Base-by-base conservation (phyloP, 2,797 vertebrate species). In the Peromyscus melanophrys region DNA sequence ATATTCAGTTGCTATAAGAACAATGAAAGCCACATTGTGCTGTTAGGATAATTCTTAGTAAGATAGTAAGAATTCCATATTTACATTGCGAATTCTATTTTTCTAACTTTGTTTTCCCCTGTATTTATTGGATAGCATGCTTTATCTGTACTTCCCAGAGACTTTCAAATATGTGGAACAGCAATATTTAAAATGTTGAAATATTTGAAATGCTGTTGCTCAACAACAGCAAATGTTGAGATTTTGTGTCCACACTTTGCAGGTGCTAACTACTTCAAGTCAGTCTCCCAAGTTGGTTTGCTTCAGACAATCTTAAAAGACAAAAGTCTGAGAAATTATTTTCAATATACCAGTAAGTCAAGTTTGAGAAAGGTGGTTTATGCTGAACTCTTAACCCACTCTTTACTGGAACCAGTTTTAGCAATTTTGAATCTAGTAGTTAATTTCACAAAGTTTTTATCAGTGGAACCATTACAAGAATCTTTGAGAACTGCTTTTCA, bases 401-500 rank as follows among this genome's bases (percentile, higher is more conserved):
- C 0, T 90, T 43, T 49, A 88, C 96, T 23, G 40, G 27, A 93
- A 55, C 77, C 52, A n/a, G 86, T 23, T 73, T 95, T 95, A 84
- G 85, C 34, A 52, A 91, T 19, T 75, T 71, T 82, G 34, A 95
- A 55, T 21, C 27, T 91, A 84, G 73, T 91, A 92, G 77, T 87
- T 95, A 76, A 92, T 17, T 43, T 96, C 1, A 71, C 6, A 49
- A 65, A 91, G 49, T 73, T 92, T 95, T 81, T 57, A 63, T 75
- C 65, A 84, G 5, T 75, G 29, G 89, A 65, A 19, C 46, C 12
- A 89, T 93, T 96, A 27, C 67, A 81, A 92, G n/a, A 89, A 83
- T 84, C 31, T 85, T 90, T 87, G 25, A 78, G 63, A 94, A 94
- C 69, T 73, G 46, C 63, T 96, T 90, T 90, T 37, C 40, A 96